Evolutionary conservation across 2,113 vertebrate genomes (phyloP).

Genomic region (Thryonomys swinderianus): DNA sequence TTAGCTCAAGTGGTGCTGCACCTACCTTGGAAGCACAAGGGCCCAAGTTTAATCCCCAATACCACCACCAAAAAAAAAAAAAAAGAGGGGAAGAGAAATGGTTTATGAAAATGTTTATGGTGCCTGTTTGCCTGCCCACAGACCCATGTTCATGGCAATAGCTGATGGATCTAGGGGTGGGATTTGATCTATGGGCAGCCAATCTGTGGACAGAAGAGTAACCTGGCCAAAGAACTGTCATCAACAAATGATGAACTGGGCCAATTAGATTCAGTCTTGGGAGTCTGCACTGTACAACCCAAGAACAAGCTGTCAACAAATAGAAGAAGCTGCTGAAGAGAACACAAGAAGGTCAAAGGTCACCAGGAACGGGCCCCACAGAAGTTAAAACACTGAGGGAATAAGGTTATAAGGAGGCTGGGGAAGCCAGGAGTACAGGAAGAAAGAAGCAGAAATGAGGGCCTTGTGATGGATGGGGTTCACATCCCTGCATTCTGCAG

Average conservation of each 20-base stretch:
- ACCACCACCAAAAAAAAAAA: no score
- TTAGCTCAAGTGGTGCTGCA: not conserved
- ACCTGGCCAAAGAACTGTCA: not conserved
- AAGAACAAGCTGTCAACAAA: not conserved
- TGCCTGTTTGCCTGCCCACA: not conserved
- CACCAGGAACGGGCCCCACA: not conserved
- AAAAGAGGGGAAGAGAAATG: no score
- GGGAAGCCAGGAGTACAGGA: not conserved
- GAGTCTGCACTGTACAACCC: constrained; percentile 11
- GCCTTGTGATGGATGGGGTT: not conserved
- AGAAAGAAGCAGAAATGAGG: not conserved
- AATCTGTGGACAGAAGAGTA: not conserved
- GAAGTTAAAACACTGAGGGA: not conserved
- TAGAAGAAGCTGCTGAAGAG: not conserved
- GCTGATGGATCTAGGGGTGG: not conserved
- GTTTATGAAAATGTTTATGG: not conserved
- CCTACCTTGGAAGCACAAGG: no score
- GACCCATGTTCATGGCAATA: not conserved
- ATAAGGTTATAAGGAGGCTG: not conserved
- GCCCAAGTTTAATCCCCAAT: no score
- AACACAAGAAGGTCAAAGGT: not conserved
- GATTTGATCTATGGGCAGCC: not conserved
- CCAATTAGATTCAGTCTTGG: not conserved
- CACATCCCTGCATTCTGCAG: not conserved
- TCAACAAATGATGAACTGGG: not conserved